A percentile compares a stretch with the other conserved stretches of the same genome.
Evolutionary conservation across 2,888 invertebrate species (phyloP).

Genomic region (Cheilosia soror): DNA sequence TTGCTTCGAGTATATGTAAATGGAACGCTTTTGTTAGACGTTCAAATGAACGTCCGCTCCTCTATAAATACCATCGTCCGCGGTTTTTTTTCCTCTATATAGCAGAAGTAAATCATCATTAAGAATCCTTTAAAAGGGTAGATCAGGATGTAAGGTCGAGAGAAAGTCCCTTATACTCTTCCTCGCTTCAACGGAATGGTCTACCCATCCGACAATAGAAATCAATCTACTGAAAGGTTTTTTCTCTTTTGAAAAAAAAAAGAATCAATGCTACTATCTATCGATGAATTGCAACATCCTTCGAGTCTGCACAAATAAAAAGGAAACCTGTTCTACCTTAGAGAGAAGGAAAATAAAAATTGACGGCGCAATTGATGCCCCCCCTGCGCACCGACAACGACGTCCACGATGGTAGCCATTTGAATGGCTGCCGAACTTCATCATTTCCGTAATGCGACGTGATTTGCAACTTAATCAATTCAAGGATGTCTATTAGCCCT

Average conservation of each 20-base stretch:
- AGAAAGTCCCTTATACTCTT: constrained; percentile 43
- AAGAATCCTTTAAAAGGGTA: constrained; percentile 69
- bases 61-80: constrained; percentile 16
- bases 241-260: constrained; percentile 15
- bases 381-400: neutral
- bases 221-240: constrained; percentile 73
- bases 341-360: constrained; percentile 37
- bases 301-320: constrained; percentile 20
- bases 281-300: constrained; percentile 71
- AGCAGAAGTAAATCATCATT: constrained; percentile 66
- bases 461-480: constrained; percentile 75
- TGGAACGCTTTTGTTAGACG: constrained; percentile 1
- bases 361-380: constrained; percentile 46
- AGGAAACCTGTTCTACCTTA: constrained; percentile 36
- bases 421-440: constrained; percentile 67
- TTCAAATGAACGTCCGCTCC: constrained; percentile 18
- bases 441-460: constrained; percentile 74
- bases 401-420: constrained; percentile 45
- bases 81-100: neutral
- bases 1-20: constrained; percentile 2
- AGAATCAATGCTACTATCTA: constrained; percentile 48
- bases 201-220: constrained; percentile 56
- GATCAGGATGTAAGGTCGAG: constrained; percentile 73
- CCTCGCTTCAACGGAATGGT: constrained; percentile 17
- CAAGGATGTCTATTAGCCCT: constrained; percentile 71